These are phyloP conservation scores for Sesamia inferens DNA, from an alignment of 2,888 invertebrate genomes.

Conservation along the genomic window DNA sequence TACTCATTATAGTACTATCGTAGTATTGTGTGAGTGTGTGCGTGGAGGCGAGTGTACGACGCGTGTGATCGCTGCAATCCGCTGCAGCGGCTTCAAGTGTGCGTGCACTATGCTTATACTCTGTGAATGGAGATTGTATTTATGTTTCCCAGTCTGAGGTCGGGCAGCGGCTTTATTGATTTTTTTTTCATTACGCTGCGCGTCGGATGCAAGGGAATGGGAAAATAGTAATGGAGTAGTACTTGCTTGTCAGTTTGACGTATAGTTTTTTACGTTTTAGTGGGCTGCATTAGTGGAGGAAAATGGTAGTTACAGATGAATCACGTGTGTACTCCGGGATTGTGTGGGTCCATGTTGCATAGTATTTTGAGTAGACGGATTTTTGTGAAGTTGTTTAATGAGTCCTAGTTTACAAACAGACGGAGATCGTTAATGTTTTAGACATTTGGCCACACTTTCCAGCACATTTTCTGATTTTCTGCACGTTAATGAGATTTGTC, in stretches of 20 bases:
- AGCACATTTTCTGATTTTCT: not conserved
- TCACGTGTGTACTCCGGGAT: not conserved
- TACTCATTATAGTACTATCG: slow-evolving; percentile 86
- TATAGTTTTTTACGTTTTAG: slow-evolving; percentile 56
- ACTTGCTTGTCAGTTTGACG: slow-evolving; percentile 63
- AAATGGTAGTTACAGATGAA: slow-evolving; percentile 44
- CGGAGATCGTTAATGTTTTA: slow-evolving; percentile 31
- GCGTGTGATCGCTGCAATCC: slow-evolving; percentile 70
- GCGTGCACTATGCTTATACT: slow-evolving; percentile 73
- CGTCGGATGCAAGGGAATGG: slow-evolving; percentile 63
- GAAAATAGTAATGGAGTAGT: slow-evolving; percentile 68
- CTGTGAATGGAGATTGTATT: slow-evolving; percentile 82
- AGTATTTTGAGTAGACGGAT: slow-evolving; percentile 38
- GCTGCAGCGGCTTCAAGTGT: slow-evolving; percentile 68
- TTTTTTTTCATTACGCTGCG: slow-evolving; percentile 72
- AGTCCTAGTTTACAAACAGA: slow-evolving; percentile 48
- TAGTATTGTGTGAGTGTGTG: slow-evolving; percentile 79
- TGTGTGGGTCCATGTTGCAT: slow-evolving; percentile 23
- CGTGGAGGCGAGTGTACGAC: slow-evolving; percentile 59
- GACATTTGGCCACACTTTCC: slow-evolving; percentile 32
- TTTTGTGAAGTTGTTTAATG: slow-evolving; percentile 37
- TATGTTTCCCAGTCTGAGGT: slow-evolving; percentile 75
- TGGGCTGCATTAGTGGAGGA: slow-evolving; percentile 38
- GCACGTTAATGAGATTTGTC: not conserved
- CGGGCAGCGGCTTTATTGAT: slow-evolving; percentile 78